Conservation (phyloP, 2,113 vertebrate species). For the Plectropomus leopardus region DNA sequence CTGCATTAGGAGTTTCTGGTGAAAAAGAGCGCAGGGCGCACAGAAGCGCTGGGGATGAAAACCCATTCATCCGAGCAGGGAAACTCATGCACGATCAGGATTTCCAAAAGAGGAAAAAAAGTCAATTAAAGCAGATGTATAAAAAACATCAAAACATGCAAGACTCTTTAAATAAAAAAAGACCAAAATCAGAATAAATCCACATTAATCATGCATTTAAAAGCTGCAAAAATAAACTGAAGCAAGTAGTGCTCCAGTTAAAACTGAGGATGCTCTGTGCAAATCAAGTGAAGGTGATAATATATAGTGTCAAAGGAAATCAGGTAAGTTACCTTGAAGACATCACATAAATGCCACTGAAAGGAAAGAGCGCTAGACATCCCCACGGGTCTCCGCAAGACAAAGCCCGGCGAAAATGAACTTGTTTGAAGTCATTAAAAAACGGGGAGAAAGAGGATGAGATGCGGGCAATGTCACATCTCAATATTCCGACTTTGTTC, state of each 20-base stretch:
- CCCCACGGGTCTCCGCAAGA: slow-evolving; percentile 95
- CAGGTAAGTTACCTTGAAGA: slow-evolving; percentile 96
- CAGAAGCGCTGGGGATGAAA: slow-evolving; percentile 41
- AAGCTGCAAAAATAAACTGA: slow-evolving; percentile 22
- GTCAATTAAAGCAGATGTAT: slow-evolving; percentile 40
- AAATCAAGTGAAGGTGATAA: slow-evolving; percentile 82
- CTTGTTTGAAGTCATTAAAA: slow-evolving; percentile 99
- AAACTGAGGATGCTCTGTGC: slow-evolving; percentile 67
- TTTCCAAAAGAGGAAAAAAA: slow-evolving; percentile 31
- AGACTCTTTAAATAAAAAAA: slow-evolving; percentile 13
- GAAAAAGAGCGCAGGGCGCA: slow-evolving; percentile 62
- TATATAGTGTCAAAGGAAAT: slow-evolving; percentile 84
- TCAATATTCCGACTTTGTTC: slow-evolving; percentile 99
- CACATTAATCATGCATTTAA: slow-evolving; percentile 30
- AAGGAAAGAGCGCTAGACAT: slow-evolving; percentile 96
- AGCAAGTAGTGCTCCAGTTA: slow-evolving; percentile 33
- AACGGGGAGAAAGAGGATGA: slow-evolving; percentile 93
- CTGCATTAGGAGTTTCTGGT: slow-evolving; percentile 62
- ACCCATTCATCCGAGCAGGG: slow-evolving; percentile 55
- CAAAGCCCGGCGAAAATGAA: slow-evolving; percentile 95
- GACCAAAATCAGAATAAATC: slow-evolving; percentile 31
- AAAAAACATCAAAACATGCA: slow-evolving; percentile 36
- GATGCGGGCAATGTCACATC: slow-evolving; percentile 99
- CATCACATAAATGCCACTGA: slow-evolving; percentile 98
- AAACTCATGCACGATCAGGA: slow-evolving; percentile 56